phyloP scores from a whole-genome alignment of 2,797 vertebrate genomes.

The Aplochiton taeniatus region DNA sequence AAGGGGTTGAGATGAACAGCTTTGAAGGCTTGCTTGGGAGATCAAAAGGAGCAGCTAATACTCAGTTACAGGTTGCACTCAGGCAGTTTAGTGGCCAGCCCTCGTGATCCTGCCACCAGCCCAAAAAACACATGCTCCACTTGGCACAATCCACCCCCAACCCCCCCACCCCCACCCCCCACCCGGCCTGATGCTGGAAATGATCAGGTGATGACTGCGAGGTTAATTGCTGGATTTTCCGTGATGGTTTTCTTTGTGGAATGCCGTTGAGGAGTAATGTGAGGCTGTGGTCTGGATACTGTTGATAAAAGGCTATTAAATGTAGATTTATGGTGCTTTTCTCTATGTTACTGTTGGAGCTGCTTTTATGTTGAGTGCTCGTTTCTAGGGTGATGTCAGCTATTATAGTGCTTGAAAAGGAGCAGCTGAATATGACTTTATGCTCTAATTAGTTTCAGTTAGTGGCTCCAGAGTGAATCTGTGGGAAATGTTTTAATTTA shows the following conservation, averaged over 20 bases:
- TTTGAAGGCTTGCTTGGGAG: slow-evolving; percentile 63
- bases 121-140: slow-evolving; percentile 46
- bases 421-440: too few relatives aligned
- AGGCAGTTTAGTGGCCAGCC: slow-evolving; percentile 60
- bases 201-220: slow-evolving; percentile 41
- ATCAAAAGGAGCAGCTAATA: slow-evolving; percentile 74
- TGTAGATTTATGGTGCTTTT: too few relatives aligned
- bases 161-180: slow-evolving; percentile 1
- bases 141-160: slow-evolving; percentile 22
- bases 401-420: too few relatives aligned
- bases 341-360: too few relatives aligned
- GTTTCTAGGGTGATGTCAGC: too few relatives aligned
- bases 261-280: slow-evolving; percentile 11
- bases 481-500: too few relatives aligned
- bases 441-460: too few relatives aligned
- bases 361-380: too few relatives aligned
- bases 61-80: slow-evolving; percentile 71
- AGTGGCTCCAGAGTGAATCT: too few relatives aligned
- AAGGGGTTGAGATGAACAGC: slow-evolving; percentile 64
- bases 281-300: slow-evolving; percentile 5
- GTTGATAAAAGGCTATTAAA: not conserved
- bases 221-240: slow-evolving; percentile 26
- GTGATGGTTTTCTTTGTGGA: slow-evolving; percentile 18
- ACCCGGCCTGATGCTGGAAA: slow-evolving; percentile 23
- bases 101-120: slow-evolving; percentile 52